Evolutionary conservation across 2,797 vertebrate species (phyloP), one percentile per base, ranked within the genome.

Genomic region (Aldrovandia affinis): DNA sequence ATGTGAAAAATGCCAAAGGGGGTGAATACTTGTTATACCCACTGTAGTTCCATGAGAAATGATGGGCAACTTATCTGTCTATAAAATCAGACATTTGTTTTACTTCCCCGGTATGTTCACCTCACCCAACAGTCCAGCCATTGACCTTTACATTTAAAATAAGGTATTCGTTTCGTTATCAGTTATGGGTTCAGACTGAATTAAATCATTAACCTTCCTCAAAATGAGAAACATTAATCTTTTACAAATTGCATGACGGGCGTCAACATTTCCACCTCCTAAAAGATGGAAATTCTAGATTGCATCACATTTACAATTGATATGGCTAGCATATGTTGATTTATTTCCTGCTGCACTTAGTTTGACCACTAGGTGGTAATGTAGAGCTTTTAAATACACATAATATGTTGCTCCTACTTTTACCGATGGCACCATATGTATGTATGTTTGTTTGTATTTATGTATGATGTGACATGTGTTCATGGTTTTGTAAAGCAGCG

Each of bases 311-410:
- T 42, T 20, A 57, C 12, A 42, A 75, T 42, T 8, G 20, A 25
- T 14, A 75, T 15, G 70, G 36, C 18, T 14, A 44, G 39, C 20
- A 75, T 7, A 44, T 75, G 18, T 25, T 44, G 0, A 75, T 44
- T 22, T 75, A 20, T 8, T 83, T 73, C 75, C 50, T 22, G 68
- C 68, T 57, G 18, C 44, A 36, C 39, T n/a, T 7, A 77, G 52
- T 54, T 30, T 83, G 68, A 55, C 33, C 82, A 54, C 55, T 83
- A 83, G 82, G 52, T 83, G 82, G 82, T n/a, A 57, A 59, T 77
- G 15, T 73, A 55, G 65, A 82, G 68, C 82, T 83, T 77, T 22
- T 39, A 18, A 77, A 39, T n/a, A 22, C 50, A 42, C n/a, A n/a
- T n/a, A n/a, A n/a, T n/a, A n/a, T n/a, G n/a, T n/a, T n/a, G n/a